phyloP scores from a whole-genome alignment of 2,888 invertebrate genomes.

The Drosophila engyochracea region DNA sequence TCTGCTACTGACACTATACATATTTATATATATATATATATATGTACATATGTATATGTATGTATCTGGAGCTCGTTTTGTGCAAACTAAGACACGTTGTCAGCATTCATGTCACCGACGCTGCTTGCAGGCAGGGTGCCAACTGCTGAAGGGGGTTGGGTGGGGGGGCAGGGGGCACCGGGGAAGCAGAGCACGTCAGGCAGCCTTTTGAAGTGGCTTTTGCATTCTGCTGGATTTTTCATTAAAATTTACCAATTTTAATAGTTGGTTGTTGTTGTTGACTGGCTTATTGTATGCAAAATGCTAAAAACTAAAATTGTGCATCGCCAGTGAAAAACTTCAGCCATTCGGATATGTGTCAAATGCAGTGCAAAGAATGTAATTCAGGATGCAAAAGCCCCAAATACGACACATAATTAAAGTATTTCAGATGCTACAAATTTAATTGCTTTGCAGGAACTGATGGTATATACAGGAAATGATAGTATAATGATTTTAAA shows the following conservation, averaged over 20 bases:
- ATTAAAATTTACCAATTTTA: slow-evolving; percentile 72
- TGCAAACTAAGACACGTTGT: slow-evolving; percentile 82
- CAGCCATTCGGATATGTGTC: slow-evolving; percentile 52
- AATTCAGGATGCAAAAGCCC: slow-evolving; percentile 39
- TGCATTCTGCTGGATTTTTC: slow-evolving; percentile 70
- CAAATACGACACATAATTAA: slow-evolving; percentile 44
- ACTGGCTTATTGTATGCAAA: slow-evolving; percentile 31
- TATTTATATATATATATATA: neutral
- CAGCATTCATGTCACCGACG: slow-evolving; percentile 79
- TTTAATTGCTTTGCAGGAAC: slow-evolving; percentile 6
- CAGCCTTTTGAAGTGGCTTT: slow-evolving; percentile 69
- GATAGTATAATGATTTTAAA: neutral
- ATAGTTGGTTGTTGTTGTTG: slow-evolving; percentile 60
- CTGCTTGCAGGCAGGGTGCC: slow-evolving; percentile 25
- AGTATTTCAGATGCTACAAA: slow-evolving; percentile 3
- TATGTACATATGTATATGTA: slow-evolving; percentile 25
- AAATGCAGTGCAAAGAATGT: slow-evolving; percentile 43
- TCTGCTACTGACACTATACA: slow-evolving; percentile 38
- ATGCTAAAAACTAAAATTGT: slow-evolving; percentile 45
- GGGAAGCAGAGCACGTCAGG: slow-evolving; percentile 15
- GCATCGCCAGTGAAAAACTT: slow-evolving; percentile 50
- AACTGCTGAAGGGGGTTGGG: neutral
- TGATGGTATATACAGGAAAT: neutral
- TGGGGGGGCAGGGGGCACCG: neutral
- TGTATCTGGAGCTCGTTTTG: slow-evolving; percentile 68